phyloP scores from a whole-genome alignment of 2,888 invertebrate species.

The Noctua pronuba region DNA sequence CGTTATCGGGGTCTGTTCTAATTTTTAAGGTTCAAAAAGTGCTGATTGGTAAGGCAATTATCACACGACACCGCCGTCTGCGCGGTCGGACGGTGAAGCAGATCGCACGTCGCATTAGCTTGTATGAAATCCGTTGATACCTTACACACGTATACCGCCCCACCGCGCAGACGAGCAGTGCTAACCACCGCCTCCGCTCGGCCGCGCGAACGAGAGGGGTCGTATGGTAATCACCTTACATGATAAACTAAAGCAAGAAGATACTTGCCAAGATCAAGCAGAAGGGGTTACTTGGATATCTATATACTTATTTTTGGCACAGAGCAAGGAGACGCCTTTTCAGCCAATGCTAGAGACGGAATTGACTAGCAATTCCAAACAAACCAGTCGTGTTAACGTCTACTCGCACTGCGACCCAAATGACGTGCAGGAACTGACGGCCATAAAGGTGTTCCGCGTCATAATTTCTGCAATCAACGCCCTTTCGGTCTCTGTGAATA shows the following conservation, averaged over 20 bases:
- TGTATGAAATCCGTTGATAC: background rate
- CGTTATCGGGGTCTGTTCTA: background rate
- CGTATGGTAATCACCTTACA: background rate
- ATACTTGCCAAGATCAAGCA: background rate
- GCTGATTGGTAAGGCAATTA: background rate
- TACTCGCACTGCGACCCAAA: background rate
- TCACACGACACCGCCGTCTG: background rate
- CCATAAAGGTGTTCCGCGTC: background rate
- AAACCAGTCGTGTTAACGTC: background rate
- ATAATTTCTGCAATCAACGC: background rate
- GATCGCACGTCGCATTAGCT: background rate
- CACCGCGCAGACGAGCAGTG: too few relatives aligned
- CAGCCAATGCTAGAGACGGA: background rate
- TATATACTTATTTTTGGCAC: fast-evolving
- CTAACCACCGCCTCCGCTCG: too few relatives aligned
- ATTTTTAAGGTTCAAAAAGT: background rate
- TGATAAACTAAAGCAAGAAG: background rate
- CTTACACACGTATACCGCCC: too few relatives aligned
- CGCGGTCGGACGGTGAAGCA: background rate
- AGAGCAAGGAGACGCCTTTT: background rate
- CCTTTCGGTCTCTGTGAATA: background rate
- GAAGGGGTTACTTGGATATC: background rate
- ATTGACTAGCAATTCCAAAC: background rate
- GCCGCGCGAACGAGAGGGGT: too few relatives aligned
- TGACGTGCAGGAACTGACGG: background rate